Evolutionary conservation across 2,797 vertebrate genomes (phyloP).

Genomic region (Onychomys torridus): DNA sequence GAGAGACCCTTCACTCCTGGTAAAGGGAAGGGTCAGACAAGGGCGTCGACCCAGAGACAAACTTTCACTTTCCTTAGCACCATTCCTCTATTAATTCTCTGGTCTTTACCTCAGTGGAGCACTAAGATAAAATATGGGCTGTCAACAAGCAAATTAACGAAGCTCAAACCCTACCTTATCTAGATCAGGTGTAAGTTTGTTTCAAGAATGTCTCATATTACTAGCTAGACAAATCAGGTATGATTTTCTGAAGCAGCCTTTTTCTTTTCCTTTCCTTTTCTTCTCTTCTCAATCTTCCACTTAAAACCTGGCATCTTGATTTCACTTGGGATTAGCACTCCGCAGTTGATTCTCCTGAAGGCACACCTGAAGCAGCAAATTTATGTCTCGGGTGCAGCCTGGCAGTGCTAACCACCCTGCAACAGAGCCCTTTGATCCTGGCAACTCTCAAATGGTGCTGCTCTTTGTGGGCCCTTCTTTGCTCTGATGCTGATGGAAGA

Average conservation of each 20-base stretch:
- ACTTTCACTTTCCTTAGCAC: neutral
- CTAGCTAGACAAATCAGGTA: neutral
- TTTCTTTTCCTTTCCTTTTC: no score
- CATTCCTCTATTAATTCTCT: neutral
- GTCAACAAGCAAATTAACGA: neutral
- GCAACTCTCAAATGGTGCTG: no score
- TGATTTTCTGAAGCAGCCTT: neutral
- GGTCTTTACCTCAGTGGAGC: neutral
- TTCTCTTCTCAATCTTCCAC: neutral
- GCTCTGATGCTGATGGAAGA: no score
- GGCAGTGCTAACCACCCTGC: no score
- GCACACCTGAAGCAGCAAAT: no score
- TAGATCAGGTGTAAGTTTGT: neutral
- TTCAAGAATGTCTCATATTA: neutral
- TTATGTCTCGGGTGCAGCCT: no score
- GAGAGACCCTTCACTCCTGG: neutral
- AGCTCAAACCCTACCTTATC: neutral
- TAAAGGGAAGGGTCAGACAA: neutral
- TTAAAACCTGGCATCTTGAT: no score
- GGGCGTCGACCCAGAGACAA: neutral
- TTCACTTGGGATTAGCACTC: no score
- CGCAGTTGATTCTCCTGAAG: no score
- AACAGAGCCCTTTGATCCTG: no score
- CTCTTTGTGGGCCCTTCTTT: no score
- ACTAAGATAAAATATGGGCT: neutral